These are phyloP conservation scores for Ectemnius continuus DNA, from an alignment of 2,888 invertebrate genomes.

Conservation along the genomic window DNA sequence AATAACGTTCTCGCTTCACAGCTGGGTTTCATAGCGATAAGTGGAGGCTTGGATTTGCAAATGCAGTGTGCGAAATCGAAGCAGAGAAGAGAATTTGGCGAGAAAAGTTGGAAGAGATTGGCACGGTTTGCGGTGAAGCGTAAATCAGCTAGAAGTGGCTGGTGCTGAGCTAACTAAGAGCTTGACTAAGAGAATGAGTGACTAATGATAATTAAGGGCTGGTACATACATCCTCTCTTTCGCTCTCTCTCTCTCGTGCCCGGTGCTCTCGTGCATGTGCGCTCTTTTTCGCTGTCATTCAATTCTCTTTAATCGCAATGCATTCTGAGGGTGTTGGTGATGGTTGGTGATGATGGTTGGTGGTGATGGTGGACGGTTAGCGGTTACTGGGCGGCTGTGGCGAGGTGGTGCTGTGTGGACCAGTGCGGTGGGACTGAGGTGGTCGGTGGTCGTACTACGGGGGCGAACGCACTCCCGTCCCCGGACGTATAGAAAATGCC, in stretches of 20 bases:
- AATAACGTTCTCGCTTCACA: no score
- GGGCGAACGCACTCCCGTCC: conserved; percentile 81
- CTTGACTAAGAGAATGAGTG: conserved; percentile 18
- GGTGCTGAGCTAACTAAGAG: background rate
- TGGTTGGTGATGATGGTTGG: conserved; percentile 78
- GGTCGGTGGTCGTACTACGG: conserved; percentile 80
- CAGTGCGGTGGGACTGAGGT: conserved; percentile 79
- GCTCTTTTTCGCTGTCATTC: conserved; percentile 59
- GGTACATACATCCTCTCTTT: conserved; percentile 64
- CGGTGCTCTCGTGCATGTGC: conserved; percentile 58
- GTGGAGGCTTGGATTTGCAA: no score
- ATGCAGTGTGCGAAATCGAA: conserved; percentile 12
- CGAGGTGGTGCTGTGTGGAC: conserved; percentile 81
- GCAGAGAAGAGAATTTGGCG: conserved; percentile 4
- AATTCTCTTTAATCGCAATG: conserved; percentile 72
- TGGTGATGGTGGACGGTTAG: conserved; percentile 79
- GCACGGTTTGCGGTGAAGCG: no score
- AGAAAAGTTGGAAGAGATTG: no score
- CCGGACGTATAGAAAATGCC: conserved; percentile 78
- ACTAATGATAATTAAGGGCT: conserved; percentile 48
- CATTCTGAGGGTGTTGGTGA: conserved; percentile 76
- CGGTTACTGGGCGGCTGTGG: conserved; percentile 83
- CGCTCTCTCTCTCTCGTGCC: conserved; percentile 52
- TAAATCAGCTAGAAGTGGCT: no score
- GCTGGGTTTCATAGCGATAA: no score